These are phyloP conservation scores for Myotis daubentonii DNA, from an alignment of 2,797 vertebrate genomes.

Conservation along the genomic window DNA sequence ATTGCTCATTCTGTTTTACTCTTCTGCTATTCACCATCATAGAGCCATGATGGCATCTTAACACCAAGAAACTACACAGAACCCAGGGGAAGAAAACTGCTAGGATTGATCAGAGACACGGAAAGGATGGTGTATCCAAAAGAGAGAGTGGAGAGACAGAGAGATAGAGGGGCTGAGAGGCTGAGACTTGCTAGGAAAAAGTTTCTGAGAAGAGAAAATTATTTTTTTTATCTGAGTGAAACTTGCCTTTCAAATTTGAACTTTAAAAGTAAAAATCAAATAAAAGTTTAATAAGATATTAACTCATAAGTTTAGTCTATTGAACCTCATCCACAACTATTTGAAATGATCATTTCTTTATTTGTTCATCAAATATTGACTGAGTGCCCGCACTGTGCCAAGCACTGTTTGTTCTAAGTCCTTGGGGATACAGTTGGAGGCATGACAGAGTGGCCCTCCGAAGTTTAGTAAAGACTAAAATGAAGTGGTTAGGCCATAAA, in stretches of 20 bases:
- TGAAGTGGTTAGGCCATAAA: neutral
- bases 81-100: neutral
- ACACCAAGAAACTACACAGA: neutral
- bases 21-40: neutral
- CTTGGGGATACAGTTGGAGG: neutral
- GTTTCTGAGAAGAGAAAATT: neutral
- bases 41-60: neutral
- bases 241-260: constrained; percentile 39
- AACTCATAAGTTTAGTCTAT: neutral
- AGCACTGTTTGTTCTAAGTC: neutral
- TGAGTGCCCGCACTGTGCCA: neutral
- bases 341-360: constrained; percentile 18
- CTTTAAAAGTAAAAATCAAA: constrained; percentile 27
- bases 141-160: neutral
- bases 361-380: neutral
- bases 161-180: neutral
- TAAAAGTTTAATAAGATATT: constrained; percentile 45
- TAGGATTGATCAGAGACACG: neutral
- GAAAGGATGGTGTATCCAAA: neutral
- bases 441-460: neutral
- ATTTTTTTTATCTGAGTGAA: constrained; percentile 11
- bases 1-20: neutral
- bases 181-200: neutral
- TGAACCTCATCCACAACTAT: neutral
- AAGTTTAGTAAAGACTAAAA: neutral